A percentile compares a stretch with the other conserved stretches of the same genome.
phyloP scores from a whole-genome alignment of 2,888 invertebrate genomes.

The Dryococelus australis region DNA sequence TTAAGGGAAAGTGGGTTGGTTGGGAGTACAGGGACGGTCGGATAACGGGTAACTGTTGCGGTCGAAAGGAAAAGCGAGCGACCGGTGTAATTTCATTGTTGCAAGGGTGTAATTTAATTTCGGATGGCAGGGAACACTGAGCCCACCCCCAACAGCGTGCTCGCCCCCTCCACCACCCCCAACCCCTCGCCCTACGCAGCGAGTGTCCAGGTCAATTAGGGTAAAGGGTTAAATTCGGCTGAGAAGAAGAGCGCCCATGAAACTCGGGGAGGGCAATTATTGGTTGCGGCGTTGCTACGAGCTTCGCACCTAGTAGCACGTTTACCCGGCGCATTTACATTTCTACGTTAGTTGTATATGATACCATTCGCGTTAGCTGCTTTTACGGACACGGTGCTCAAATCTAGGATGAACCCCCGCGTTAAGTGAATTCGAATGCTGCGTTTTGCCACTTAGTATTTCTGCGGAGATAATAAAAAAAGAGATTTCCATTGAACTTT shows the following conservation, averaged over 20 bases:
- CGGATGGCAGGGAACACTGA: conserved; percentile 27
- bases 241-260: not conserved
- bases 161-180: not conserved
- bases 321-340: too few species aligned
- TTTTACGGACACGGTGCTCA: too few species aligned
- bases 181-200: not conserved
- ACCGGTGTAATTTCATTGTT: conserved; percentile 34
- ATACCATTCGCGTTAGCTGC: too few species aligned
- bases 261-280: conserved; percentile 16
- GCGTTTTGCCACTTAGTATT: too few species aligned
- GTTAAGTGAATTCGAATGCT: too few species aligned
- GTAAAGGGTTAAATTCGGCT: not conserved
- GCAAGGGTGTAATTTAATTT: conserved; percentile 35
- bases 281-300: not conserved
- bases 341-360: too few species aligned
- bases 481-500: too few species aligned
- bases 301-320: not conserved
- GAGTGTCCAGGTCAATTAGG: conserved; percentile 3
- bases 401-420: too few species aligned
- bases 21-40: not conserved
- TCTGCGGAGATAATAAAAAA: too few species aligned
- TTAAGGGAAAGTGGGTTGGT: not conserved
- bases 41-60: not conserved
- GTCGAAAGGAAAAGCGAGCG: conserved; percentile 23
- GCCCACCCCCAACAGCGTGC: not conserved